phyloP scores from a whole-genome alignment of 2,113 vertebrate genomes.

The Gymnorhina tibicen region DNA sequence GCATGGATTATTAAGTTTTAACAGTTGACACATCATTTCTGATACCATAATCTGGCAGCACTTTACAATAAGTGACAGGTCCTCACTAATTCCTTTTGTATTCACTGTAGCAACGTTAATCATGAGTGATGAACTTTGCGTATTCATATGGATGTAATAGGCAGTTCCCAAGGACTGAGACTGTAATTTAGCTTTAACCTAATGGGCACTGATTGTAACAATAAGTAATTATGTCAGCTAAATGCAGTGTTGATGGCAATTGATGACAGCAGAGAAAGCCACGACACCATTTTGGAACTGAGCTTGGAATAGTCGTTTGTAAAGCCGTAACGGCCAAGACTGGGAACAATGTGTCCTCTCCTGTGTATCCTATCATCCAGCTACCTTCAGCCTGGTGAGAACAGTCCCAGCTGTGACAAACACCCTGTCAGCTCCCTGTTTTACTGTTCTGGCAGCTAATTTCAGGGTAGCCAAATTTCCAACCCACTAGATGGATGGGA shows the following conservation, averaged over 20 bases:
- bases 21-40: conserved; percentile 56
- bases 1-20: conserved; percentile 59
- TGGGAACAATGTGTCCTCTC: conserved; percentile 44
- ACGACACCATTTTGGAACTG: conserved; percentile 61
- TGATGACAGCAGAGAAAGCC: conserved; percentile 64
- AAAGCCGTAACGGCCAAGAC: conserved; percentile 25
- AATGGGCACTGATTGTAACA: conserved; percentile 73
- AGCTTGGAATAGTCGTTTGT: conserved; percentile 60
- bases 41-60: conserved; percentile 60
- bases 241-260: conserved; percentile 68
- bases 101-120: conserved; percentile 68
- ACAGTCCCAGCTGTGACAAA: conserved; percentile 37
- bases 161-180: conserved; percentile 73
- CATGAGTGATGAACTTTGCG: conserved; percentile 73
- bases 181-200: conserved; percentile 71
- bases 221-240: conserved; percentile 74
- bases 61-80: conserved; percentile 66
- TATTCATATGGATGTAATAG: conserved; percentile 70
- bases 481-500: background rate
- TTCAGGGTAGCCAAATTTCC: background rate
- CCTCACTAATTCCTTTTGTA: conserved; percentile 70
- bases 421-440: background rate
- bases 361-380: conserved; percentile 39
- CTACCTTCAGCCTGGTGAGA: conserved; percentile 20
- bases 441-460: background rate